phyloP scores from a whole-genome alignment of 1,140 invertebrate species.

The Pemphigus obesinymphae region DNA sequence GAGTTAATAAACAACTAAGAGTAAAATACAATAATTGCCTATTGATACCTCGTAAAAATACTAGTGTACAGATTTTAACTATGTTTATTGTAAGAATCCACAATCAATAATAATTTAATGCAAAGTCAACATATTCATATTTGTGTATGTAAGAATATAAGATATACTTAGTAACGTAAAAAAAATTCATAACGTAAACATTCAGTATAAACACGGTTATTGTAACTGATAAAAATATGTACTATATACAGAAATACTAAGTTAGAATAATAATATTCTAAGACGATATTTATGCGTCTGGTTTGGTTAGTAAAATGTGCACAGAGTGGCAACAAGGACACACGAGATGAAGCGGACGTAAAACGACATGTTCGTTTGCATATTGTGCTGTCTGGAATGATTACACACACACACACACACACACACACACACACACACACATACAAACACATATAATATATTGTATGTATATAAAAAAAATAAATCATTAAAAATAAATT shows the following conservation, averaged over 20 bases:
- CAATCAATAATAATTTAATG: background rate
- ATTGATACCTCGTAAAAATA: background rate
- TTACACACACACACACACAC: background rate
- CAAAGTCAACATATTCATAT: background rate
- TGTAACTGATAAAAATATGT: slow-evolving; percentile 16
- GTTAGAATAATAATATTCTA: slow-evolving; percentile 26
- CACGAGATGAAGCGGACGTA: slow-evolving; percentile 14
- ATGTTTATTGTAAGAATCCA: background rate
- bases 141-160: background rate
- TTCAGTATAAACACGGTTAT: slow-evolving; percentile 9
- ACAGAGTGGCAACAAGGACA: slow-evolving; percentile 33
- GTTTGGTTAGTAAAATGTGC: slow-evolving; percentile 25
- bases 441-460: background rate
- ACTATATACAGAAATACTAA: slow-evolving; percentile 3
- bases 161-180: background rate
- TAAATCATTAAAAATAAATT: slow-evolving; percentile 14
- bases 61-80: background rate
- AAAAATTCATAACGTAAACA: slow-evolving; percentile 3
- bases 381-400: slow-evolving; percentile 2
- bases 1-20: background rate
- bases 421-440: background rate
- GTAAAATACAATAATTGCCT: background rate
- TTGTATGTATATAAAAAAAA: background rate
- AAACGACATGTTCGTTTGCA: slow-evolving; percentile 8
- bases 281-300: slow-evolving; percentile 38